Evolutionary conservation across 2,113 vertebrate genomes (phyloP).

Genomic region (Syngnathus typhle): DNA sequence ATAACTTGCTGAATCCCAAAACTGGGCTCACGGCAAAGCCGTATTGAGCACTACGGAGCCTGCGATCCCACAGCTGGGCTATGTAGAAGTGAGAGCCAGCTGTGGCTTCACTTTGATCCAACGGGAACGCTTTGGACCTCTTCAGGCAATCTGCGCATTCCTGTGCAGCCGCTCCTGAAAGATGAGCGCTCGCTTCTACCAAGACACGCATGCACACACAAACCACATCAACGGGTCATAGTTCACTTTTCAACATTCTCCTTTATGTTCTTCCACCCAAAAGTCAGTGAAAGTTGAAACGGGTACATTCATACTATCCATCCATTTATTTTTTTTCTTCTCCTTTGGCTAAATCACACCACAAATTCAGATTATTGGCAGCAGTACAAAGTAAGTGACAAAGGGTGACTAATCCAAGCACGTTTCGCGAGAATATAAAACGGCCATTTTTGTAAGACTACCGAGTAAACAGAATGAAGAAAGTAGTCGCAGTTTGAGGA

Average conservation of each 20-base stretch:
- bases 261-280: not conserved
- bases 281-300: not conserved
- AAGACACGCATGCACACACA: not conserved
- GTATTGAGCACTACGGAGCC: slow-evolving; percentile 12
- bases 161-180: slow-evolving; percentile 53
- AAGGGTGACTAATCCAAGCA: not conserved
- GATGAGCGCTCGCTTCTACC: slow-evolving; percentile 35
- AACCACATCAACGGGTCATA: not conserved
- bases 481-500: slow-evolving; percentile 48
- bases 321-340: not conserved
- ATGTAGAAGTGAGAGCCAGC: slow-evolving; percentile 42
- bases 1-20: slow-evolving; percentile 8
- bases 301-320: not conserved
- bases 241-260: not conserved
- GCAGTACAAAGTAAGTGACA: not conserved
- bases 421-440: not conserved
- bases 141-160: slow-evolving; percentile 53
- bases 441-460: not conserved
- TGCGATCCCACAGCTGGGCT: slow-evolving; percentile 42
- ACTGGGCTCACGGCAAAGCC: slow-evolving; percentile 1
- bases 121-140: slow-evolving; percentile 25
- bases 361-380: not conserved
- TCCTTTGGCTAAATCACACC: not conserved
- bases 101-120: slow-evolving; percentile 59
- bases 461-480: not conserved